Conservation (phyloP, 2,113 vertebrate genomes). For the Proteles cristata region DNA sequence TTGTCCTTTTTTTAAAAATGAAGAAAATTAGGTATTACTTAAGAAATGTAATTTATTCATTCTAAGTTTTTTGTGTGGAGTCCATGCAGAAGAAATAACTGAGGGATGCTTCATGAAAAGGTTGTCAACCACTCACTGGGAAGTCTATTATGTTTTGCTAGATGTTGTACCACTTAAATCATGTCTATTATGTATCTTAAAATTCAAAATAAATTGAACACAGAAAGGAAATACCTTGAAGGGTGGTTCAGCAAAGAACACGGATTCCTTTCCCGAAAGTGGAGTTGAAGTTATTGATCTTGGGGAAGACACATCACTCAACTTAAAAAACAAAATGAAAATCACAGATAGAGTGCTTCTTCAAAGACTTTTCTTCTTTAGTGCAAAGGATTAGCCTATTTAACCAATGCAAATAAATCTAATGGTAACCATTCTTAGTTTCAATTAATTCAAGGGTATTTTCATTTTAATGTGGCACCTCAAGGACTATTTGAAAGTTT, state of each 20-base stretch:
- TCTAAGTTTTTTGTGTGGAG: neutral
- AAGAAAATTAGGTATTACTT: slow-evolving; percentile 31
- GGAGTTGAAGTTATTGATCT: slow-evolving; percentile 88
- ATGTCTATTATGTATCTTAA: neutral
- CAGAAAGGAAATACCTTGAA: slow-evolving; percentile 84
- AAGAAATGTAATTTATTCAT: neutral
- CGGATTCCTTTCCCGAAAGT: slow-evolving; percentile 86
- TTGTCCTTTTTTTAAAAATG: neutral
- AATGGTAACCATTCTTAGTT: neutral
- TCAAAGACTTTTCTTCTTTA: neutral
- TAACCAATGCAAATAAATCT: neutral
- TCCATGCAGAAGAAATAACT: neutral
- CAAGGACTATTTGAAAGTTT: slow-evolving; percentile 7
- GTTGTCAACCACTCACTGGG: neutral
- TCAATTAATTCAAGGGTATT: neutral
- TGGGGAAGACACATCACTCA: slow-evolving; percentile 86
- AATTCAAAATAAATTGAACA: slow-evolving; percentile 18
- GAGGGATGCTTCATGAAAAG: neutral
- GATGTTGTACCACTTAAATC: neutral
- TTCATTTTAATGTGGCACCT: neutral
- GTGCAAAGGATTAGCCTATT: neutral
- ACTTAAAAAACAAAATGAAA: slow-evolving; percentile 78
- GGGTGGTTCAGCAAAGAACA: slow-evolving; percentile 86
- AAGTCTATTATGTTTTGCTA: neutral
- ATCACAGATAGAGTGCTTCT: neutral